Evolutionary conservation across 2,888 invertebrate species (phyloP), one percentile per base, ranked within the genome.

Genomic region (Euplagia quadripunctaria): DNA sequence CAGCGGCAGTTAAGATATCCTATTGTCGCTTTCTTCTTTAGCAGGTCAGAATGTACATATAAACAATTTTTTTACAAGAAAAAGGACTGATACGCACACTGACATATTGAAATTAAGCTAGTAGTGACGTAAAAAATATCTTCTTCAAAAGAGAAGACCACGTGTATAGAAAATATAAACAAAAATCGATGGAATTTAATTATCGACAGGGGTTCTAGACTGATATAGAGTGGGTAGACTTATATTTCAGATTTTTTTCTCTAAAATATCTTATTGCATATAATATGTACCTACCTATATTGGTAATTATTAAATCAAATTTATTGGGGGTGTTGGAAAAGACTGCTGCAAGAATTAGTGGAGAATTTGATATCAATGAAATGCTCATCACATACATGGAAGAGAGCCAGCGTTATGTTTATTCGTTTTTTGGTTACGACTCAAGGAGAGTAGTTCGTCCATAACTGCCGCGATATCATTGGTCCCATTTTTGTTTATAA

Each of bases 141-240:
- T 43, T 43, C 46, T 64, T 64, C n/a, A 68, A 58, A 20, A 58
- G 8, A 46, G 9, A 42, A 51, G 2, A 7, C 9, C 51, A 49
- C 7, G 31, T 49, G 2, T 61, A 55, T 46, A 69, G 61, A 69
- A 61, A 43, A 61, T 11, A 16, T 64, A 41, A 4, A 5, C 9
- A 42, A 46, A 55, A 61, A 55, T 16, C n/a, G 52, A 66, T 41
- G 49, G 17, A 66, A 71, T 41, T 49, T 49, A 66, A 41, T 16
- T 64, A 55, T 68, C 68, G 68, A 77, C 0, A 73, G 74, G 83
- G 74, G 77, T 65, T 49, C 67, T 70, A 85, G 84, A 84, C 84
- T 84, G 84, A 84, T 73, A 68, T 71, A 64, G 67, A 63, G 74
- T 70, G 76, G 67, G 51, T 68, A 75, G 66, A 61, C 12, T 41